Evolutionary conservation across 2,888 invertebrate genomes (phyloP).

Genomic region (Deroplatys truncata): DNA sequence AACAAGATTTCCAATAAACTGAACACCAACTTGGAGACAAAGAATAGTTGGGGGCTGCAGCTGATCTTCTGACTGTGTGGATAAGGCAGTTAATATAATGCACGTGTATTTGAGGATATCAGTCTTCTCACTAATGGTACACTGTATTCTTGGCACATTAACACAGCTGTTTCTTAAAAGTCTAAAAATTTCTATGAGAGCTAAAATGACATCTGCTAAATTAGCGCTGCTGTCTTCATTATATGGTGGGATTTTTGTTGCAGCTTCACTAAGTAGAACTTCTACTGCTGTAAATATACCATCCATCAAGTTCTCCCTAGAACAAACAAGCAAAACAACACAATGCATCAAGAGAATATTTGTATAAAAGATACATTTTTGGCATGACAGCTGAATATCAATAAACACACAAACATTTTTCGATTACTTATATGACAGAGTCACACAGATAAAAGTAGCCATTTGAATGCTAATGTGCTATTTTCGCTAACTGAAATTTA

Average conservation of each 20-base stretch:
- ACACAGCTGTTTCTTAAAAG: slow-evolving; percentile 53
- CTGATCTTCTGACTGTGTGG: slow-evolving; percentile 48
- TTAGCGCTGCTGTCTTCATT: not conserved
- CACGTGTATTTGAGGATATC: slow-evolving; percentile 51
- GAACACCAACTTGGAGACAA: slow-evolving; percentile 52
- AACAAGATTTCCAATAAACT: slow-evolving; percentile 55
- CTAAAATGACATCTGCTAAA: not conserved
- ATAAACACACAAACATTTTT: too few relatives aligned
- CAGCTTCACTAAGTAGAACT: not conserved
- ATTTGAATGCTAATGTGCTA: too few relatives aligned
- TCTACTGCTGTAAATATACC: not conserved
- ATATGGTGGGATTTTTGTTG: not conserved
- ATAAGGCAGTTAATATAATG: slow-evolving; percentile 49
- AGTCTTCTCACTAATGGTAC: slow-evolving; percentile 51
- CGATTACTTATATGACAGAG: too few relatives aligned
- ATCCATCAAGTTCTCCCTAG: not conserved
- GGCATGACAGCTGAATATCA: too few relatives aligned
- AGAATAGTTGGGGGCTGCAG: slow-evolving; percentile 43
- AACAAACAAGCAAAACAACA: not conserved
- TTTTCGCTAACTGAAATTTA: too few relatives aligned
- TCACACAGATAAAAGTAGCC: too few relatives aligned
- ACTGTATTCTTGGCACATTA: slow-evolving; percentile 52
- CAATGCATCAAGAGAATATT: too few relatives aligned
- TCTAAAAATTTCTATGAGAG: slow-evolving; percentile 48
- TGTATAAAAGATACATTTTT: too few relatives aligned